phyloP scores from a whole-genome alignment of 2,888 invertebrate genomes.

The Clistopyga incitator region DNA sequence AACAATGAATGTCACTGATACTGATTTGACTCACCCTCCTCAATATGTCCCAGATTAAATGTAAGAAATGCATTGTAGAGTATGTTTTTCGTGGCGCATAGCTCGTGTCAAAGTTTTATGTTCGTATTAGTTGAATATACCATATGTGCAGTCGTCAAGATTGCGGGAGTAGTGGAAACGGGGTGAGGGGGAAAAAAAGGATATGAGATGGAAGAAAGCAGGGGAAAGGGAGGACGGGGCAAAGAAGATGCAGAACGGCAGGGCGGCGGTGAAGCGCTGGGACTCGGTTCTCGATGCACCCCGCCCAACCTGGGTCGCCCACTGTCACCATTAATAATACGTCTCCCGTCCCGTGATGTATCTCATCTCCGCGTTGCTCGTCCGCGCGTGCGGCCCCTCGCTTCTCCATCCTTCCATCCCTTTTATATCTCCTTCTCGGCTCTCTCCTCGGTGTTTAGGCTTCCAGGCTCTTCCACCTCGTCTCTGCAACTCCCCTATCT shows the following conservation, averaged over 20 bases:
- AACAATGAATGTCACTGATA: background rate
- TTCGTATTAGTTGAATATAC: conserved; percentile 52
- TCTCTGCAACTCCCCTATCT: conserved; percentile 40
- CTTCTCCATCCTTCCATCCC: conserved; percentile 58
- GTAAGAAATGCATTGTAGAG: background rate
- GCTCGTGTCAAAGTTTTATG: conserved; percentile 23
- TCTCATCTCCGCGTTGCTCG: conserved; percentile 80
- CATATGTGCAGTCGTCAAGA: conserved; percentile 38
- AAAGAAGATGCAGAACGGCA: conserved; percentile 68
- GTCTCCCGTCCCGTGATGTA: conserved; percentile 84
- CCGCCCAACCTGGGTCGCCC: conserved; percentile 84
- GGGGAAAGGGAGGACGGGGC: conserved; percentile 68
- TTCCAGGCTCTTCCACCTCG: conserved; percentile 72
- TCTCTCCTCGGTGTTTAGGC: conserved; percentile 73
- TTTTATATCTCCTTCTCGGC: conserved; percentile 53
- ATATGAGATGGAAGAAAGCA: conserved; percentile 56
- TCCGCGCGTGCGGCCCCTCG: conserved; percentile 69
- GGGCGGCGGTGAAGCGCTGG: conserved; percentile 37
- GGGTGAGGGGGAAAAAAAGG: conserved; percentile 26
- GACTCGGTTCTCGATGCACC: conserved; percentile 76
- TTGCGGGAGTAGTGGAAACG: conserved; percentile 35
- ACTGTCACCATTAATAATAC: conserved; percentile 85
- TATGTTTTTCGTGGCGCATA: background rate
- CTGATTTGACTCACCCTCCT: no score
- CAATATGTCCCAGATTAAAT: background rate